These are phyloP conservation scores for Formica exsecta DNA, from an alignment of 1,140 invertebrate genomes.

Conservation along the genomic window DNA sequence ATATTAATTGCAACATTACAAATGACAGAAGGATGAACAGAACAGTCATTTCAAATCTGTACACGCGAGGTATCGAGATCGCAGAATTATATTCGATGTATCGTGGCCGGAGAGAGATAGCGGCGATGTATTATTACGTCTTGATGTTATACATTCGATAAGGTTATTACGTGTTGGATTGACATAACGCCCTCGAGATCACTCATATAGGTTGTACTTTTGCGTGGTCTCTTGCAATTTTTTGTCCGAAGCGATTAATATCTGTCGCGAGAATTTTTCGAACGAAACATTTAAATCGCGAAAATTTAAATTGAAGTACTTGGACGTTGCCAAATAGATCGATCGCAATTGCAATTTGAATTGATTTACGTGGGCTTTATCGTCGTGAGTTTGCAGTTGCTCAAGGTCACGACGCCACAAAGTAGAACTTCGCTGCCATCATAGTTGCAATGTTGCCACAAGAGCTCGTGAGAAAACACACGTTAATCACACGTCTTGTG, in stretches of 20 bases:
- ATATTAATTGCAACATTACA: neutral
- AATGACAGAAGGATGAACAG: neutral
- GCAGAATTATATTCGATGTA: constrained; percentile 30
- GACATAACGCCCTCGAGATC: constrained; percentile 12
- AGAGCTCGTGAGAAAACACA: constrained; percentile 61
- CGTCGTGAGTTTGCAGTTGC: constrained; percentile 49
- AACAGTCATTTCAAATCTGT: neutral
- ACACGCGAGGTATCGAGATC: constrained; percentile 25
- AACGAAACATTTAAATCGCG: neutral
- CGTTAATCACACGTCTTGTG: constrained; percentile 55
- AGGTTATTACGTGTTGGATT: constrained; percentile 40
- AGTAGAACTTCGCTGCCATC: constrained; percentile 69
- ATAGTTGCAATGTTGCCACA: constrained; percentile 67
- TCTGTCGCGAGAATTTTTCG: neutral
- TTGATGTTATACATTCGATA: constrained; percentile 42
- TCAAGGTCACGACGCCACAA: constrained; percentile 67
- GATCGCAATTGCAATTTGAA: constrained; percentile 27
- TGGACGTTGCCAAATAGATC: neutral
- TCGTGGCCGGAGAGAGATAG: neutral
- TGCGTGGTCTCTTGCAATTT: neutral
- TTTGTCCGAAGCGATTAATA: neutral
- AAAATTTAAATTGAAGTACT: neutral
- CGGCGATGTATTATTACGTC: constrained; percentile 8
- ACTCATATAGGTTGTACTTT: neutral
- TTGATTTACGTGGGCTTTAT: constrained; percentile 54